These are phyloP conservation scores for Drosophila yakuba DNA, from an alignment of 1,140 invertebrate species.

Conservation along the genomic window DNA sequence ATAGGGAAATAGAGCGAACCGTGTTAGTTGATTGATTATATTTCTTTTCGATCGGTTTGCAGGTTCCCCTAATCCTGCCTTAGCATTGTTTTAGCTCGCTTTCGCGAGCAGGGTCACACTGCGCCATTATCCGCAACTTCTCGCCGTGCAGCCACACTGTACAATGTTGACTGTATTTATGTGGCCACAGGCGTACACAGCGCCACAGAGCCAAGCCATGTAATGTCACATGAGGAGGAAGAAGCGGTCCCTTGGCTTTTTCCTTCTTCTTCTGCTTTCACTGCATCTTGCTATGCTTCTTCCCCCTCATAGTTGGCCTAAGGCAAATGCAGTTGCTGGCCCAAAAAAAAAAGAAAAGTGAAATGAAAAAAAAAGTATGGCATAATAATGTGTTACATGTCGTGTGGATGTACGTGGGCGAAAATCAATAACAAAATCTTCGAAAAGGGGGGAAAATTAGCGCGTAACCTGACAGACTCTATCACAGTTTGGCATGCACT, in stretches of 20 bases:
- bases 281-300: slow-evolving; percentile 12
- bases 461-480: slow-evolving; percentile 22
- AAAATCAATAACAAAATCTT: slow-evolving; percentile 68
- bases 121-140: neutral
- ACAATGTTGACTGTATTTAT: slow-evolving; percentile 8
- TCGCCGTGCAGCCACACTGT: slow-evolving; percentile 1
- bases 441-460: slow-evolving; percentile 13
- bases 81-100: neutral
- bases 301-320: slow-evolving; percentile 42
- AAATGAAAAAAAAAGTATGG: slow-evolving; percentile 58
- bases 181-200: slow-evolving; percentile 27
- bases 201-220: slow-evolving; percentile 38
- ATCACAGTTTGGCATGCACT: slow-evolving; percentile 21
- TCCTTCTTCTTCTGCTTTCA: slow-evolving; percentile 2
- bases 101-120: neutral
- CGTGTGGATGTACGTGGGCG: slow-evolving; percentile 22
- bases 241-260: slow-evolving; percentile 10
- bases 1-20: neutral
- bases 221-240: slow-evolving; percentile 35
- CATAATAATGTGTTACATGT: slow-evolving; percentile 56
- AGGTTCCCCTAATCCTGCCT: neutral
- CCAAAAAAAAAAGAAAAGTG: slow-evolving; percentile 18
- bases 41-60: slow-evolving; percentile 9
- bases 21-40: slow-evolving; percentile 16
- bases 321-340: slow-evolving; percentile 47